Percentiles rank a stretch among this genome's conserved stretches.
Conservation (phyloP, 2,113 vertebrate species). For the Amia ocellicauda region DNA sequence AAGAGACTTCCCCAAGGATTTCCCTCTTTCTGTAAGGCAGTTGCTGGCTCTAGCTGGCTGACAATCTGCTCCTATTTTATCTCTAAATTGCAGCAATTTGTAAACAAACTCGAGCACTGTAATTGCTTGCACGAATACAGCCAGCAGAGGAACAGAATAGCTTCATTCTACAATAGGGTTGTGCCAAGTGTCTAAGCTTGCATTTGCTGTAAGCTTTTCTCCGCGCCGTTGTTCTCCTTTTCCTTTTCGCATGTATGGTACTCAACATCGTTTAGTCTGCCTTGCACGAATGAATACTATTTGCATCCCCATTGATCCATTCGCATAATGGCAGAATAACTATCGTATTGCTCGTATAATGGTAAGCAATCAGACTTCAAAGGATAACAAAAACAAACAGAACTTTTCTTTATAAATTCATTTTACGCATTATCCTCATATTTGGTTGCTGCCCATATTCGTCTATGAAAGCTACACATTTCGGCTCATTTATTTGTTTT, state of each 20-base stretch:
- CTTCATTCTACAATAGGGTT: constrained; percentile 16
- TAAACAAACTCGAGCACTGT: constrained; percentile 32
- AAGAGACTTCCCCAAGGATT: constrained; percentile 22
- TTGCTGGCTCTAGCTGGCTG: constrained; percentile 20
- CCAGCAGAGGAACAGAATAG: constrained; percentile 7
- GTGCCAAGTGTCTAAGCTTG: constrained; percentile 20
- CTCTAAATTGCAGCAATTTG: constrained; percentile 29
- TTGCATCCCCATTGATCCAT: not conserved
- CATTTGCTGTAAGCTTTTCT: constrained; percentile 15
- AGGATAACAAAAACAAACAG: constrained; percentile 18
- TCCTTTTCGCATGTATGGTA: constrained; percentile 7
- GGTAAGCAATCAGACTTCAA: constrained; percentile 14
- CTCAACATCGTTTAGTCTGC: not conserved
- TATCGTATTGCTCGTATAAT: not conserved
- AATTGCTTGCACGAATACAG: constrained; percentile 26
- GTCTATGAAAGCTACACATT: too few relatives aligned
- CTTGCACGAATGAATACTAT: not conserved
- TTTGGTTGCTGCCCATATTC: not conserved
- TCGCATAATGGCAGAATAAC: constrained; percentile 13
- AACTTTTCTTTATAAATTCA: not conserved
- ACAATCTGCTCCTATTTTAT: constrained; percentile 25
- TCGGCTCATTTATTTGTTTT: too few relatives aligned
- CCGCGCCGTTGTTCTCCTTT: not conserved
- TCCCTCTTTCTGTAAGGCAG: constrained; percentile 13
- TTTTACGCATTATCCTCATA: not conserved